Conservation (phyloP, 2,113 vertebrate species). For the Myrmecobius fasciatus region DNA sequence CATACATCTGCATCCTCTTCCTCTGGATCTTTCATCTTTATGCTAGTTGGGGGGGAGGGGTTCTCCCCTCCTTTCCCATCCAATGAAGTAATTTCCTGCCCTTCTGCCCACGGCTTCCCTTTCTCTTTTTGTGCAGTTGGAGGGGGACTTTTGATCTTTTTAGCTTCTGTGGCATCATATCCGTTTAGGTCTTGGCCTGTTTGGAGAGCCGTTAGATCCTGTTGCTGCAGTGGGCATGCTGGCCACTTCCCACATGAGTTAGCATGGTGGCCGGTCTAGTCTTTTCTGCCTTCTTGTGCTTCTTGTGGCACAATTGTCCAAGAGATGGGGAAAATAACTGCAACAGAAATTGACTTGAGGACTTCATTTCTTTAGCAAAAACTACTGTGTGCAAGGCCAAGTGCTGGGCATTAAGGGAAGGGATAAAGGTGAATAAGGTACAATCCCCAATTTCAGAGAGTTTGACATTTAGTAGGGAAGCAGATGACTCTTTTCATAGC, state of each 20-base stretch:
- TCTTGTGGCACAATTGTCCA: not conserved
- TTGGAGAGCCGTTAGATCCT: not conserved
- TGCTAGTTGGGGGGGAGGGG: not conserved
- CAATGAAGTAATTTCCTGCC: conserved; percentile 80
- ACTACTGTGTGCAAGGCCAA: not conserved
- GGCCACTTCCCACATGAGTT: not conserved
- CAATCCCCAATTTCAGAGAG: not conserved
- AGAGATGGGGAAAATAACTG: not conserved
- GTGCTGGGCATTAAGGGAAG: not conserved
- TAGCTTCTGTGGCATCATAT: conserved; percentile 69
- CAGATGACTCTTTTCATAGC: not conserved
- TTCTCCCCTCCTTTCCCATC: conserved; percentile 48
- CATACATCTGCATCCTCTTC: conserved; percentile 80
- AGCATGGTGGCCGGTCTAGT: not conserved
- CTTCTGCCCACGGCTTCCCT: conserved; percentile 76
- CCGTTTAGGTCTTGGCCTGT: not conserved
- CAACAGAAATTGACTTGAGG: not conserved
- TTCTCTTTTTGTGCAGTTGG: conserved; percentile 69
- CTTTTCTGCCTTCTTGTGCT: not conserved
- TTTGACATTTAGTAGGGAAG: not conserved
- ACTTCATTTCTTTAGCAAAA: not conserved
- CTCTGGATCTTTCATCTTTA: conserved; percentile 65
- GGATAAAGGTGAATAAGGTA: not conserved
- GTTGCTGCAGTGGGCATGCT: not conserved
- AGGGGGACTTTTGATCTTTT: conserved; percentile 63